Evolutionary conservation across 2,113 vertebrate species (phyloP), one percentile per base, ranked within the genome.

Genomic region (Mormoops blainvillei): DNA sequence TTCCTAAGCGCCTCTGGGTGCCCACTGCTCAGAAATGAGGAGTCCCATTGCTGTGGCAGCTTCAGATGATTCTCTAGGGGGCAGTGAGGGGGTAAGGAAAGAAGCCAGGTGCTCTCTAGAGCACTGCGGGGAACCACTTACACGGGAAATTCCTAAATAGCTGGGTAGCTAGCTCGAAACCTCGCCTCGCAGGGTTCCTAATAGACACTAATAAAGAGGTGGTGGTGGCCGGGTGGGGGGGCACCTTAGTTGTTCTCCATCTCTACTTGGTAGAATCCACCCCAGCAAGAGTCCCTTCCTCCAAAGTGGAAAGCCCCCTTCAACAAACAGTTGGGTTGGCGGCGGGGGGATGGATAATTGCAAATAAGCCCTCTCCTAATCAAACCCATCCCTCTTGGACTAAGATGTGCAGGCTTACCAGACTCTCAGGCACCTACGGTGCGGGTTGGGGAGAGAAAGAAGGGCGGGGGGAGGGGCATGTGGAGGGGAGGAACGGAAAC

Each of bases 401-500:
- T 20, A n/a, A n/a, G 8, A 68, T 31, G 26, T 3, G 33, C 13
- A 11, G 45, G 24, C 15, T 56, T 52, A 5, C 28, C 33, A 45
- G 48, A 4, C 65, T 8, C 10, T 22, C 16, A 33, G 36, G 38
- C n/a, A 20, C 52, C 1, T 61, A 50, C 18, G 2, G n/a, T 31
- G 3, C 13, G 26, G 41, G 2, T 22, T n/a, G 10, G 33, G 26
- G 20, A 20, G 7, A 3, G 20, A 33, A 20, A 38, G 26, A 45
- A 5, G 45, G n/a, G 58, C 5, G 54, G 71, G 94, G 89, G 92
- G 87, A 92, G 94, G 84, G 89, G 92, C 71, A 48, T 20, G 54
- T 4, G 11, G 28, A 36, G 36, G 8, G 26, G 80, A 92, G 91
- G 91, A 95, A 96, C 94, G 91, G 96, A 96, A 96, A 96, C 81